A percentile compares a stretch with the other conserved stretches of the same genome.
phyloP scores from a whole-genome alignment of 2,888 invertebrate species.

The Sesia bembeciformis region DNA sequence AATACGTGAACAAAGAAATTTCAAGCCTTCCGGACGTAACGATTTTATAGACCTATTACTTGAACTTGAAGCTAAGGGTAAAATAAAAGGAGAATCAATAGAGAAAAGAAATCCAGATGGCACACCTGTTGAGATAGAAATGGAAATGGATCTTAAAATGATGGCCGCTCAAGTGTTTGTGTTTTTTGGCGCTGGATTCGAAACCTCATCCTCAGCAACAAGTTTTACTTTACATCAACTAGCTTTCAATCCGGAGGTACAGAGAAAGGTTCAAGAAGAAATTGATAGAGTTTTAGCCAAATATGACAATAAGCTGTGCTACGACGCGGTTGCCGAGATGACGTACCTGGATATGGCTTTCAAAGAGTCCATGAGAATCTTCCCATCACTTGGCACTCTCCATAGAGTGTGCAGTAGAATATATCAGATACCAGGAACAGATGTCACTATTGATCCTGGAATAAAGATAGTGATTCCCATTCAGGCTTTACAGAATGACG shows the following conservation, averaged over 20 bases:
- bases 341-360: conserved; percentile 41
- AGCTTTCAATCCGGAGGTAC: conserved; percentile 36
- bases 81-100: conserved; percentile 25
- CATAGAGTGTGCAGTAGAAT: conserved; percentile 21
- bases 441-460: conserved; percentile 17
- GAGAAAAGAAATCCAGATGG: conserved; percentile 11
- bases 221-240: conserved; percentile 46
- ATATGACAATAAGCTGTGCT: conserved; percentile 31
- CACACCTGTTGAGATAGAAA: conserved; percentile 14
- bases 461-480: conserved; percentile 4
- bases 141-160: conserved; percentile 31
- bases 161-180: conserved; percentile 44
- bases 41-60: conserved; percentile 38
- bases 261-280: conserved; percentile 32
- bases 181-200: conserved; percentile 61
- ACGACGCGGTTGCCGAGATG: conserved; percentile 47
- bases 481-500: conserved; percentile 10
- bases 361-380: conserved; percentile 41
- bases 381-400: conserved; percentile 32
- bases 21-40: conserved; percentile 33
- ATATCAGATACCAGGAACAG: conserved; percentile 28
- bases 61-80: conserved; percentile 30
- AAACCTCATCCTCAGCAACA: conserved; percentile 59
- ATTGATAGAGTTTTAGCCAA: conserved; percentile 31
- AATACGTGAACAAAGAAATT: conserved; percentile 26